Evolutionary conservation across 1,140 invertebrate genomes (phyloP).

Genomic region (Nilaparvata lugens): DNA sequence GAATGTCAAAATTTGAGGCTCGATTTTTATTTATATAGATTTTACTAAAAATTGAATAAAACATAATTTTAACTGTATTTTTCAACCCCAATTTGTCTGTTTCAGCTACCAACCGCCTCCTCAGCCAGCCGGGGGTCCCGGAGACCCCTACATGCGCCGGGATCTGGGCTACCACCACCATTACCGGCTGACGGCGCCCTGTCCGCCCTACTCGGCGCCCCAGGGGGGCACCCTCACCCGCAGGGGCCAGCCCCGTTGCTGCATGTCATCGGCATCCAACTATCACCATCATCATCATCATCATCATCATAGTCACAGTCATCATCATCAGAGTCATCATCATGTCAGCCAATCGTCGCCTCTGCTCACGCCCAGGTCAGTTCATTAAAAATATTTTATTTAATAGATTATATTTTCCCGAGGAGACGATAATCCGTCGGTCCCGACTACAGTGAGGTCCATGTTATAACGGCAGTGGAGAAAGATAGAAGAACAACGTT

Average conservation of each 20-base stretch:
- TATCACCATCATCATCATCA: neutral
- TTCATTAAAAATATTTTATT: too few relatives aligned
- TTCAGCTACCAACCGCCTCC: conserved; percentile 33
- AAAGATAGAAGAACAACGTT: too few relatives aligned
- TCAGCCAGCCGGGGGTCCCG: conserved; percentile 35
- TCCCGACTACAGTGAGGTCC: too few relatives aligned
- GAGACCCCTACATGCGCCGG: conserved; percentile 48
- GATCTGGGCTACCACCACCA: conserved; percentile 48
- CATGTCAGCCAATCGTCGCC: neutral
- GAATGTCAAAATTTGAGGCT: too few relatives aligned
- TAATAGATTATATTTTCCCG: too few relatives aligned
- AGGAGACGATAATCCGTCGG: too few relatives aligned
- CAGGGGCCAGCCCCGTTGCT: neutral
- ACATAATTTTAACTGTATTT: neutral
- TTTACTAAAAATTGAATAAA: neutral
- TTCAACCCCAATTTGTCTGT: too few relatives aligned
- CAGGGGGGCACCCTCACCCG: neutral
- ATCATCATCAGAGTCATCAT: neutral
- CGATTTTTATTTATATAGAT: too few relatives aligned
- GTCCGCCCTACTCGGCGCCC: neutral
- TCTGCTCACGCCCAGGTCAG: neutral
- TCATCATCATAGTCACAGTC: neutral
- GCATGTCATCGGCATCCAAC: neutral
- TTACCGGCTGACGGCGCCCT: conserved; percentile 39
- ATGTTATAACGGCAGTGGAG: too few relatives aligned